Evolutionary conservation across 2,113 vertebrate species (phyloP).

Genomic region (Henicopernis longicauda): DNA sequence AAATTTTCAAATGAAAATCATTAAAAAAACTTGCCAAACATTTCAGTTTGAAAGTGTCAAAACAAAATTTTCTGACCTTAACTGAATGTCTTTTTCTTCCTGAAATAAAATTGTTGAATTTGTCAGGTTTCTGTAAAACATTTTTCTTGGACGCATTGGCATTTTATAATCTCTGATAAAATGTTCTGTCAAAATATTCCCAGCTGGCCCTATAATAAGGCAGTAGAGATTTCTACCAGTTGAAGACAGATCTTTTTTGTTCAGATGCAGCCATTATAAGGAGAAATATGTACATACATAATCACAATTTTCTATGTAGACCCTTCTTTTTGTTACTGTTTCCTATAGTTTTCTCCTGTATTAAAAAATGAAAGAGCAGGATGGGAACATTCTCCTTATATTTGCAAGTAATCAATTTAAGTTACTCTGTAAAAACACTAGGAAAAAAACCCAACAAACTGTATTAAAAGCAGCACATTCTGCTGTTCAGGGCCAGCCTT

Average conservation of each 20-base stretch:
- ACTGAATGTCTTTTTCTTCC: not conserved
- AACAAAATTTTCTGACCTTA: slow-evolving; percentile 48
- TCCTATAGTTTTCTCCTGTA: not conserved
- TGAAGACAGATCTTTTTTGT: slow-evolving; percentile 14
- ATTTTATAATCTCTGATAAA: slow-evolving; percentile 48
- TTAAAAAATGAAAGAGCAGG: not conserved
- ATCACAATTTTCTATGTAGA: not conserved
- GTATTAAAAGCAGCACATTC: not conserved
- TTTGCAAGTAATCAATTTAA: not conserved
- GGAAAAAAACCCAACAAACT: not conserved
- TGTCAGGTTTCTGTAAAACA: slow-evolving; percentile 47
- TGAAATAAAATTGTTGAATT: not conserved
- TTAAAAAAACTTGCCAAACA: slow-evolving; percentile 17
- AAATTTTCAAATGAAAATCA: not conserved
- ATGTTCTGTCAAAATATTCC: slow-evolving; percentile 57
- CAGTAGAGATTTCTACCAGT: not conserved
- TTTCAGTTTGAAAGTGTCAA: slow-evolving; percentile 32
- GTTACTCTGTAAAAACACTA: not conserved
- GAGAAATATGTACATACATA: not conserved
- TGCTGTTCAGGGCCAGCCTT: not conserved
- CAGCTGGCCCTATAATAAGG: slow-evolving; percentile 25
- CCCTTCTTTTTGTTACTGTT: not conserved
- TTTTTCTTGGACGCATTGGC: not conserved
- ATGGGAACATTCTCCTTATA: not conserved
- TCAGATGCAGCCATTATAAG: not conserved